Conservation (phyloP, 1,140 invertebrate species). For the Caenorhabditis elegans region WBcel235 BX284606.5:3013001-3013500, state of each 20-base stretch:
- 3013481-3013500: background rate
- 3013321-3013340: too few species aligned
- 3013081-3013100: conserved; percentile 12
- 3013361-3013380: too few species aligned
- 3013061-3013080: background rate
- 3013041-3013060: background rate
- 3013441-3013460: background rate
- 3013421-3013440: too few species aligned
- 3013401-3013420: background rate
- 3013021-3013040: background rate
- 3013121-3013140: conserved; percentile 19
- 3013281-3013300: too few species aligned
- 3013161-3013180: too few species aligned
- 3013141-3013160: conserved; percentile 18
- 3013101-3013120: background rate
- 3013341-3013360: too few species aligned
- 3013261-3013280: background rate
- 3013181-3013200: too few species aligned
- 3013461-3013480: background rate
- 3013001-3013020: conserved; percentile 42
- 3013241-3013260: too few species aligned
- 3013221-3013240: too few species aligned
- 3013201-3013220: too few species aligned
- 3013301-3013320: too few species aligned
- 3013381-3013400: too few species aligned